A percentile compares a stretch with the other conserved stretches of the same genome.
Evolutionary conservation across 2,888 invertebrate species (phyloP).

Genomic region (Latrodectus hesperus): DNA sequence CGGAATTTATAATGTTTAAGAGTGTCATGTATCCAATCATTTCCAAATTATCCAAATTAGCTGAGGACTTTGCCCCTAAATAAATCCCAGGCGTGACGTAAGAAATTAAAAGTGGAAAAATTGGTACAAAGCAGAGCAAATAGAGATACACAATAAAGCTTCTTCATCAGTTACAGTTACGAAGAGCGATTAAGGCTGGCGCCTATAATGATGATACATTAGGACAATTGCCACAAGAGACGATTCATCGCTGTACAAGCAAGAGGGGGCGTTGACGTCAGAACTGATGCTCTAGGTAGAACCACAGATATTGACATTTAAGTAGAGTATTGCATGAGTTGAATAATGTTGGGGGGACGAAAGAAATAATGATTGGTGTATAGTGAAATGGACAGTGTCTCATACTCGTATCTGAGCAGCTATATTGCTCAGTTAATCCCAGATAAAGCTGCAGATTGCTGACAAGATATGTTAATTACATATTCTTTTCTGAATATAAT

Average conservation of each 20-base stretch:
- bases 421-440: too few relatives aligned
- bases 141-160: neutral
- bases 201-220: slow-evolving; percentile 51
- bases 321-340: slow-evolving; percentile 16
- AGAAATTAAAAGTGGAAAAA: neutral
- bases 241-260: slow-evolving; percentile 22
- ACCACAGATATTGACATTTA: slow-evolving; percentile 35
- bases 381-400: slow-evolving; percentile 14
- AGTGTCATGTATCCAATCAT: too few relatives aligned
- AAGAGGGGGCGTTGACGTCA: neutral
- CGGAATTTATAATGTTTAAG: too few relatives aligned
- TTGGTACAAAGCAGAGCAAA: neutral
- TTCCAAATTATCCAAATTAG: too few relatives aligned
- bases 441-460: too few relatives aligned
- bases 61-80: too few relatives aligned
- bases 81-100: too few relatives aligned
- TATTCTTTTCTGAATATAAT: too few relatives aligned
- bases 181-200: slow-evolving; percentile 27
- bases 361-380: slow-evolving; percentile 28
- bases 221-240: slow-evolving; percentile 33
- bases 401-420: too few relatives aligned
- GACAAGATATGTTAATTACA: too few relatives aligned
- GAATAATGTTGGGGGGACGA: neutral
- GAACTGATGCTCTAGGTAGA: neutral
- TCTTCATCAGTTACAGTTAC: slow-evolving; percentile 17